Percentiles rank a stretch among this genome's conserved stretches.
Conservation (phyloP, 1,140 invertebrate species). For the Pissodes strobi region DNA sequence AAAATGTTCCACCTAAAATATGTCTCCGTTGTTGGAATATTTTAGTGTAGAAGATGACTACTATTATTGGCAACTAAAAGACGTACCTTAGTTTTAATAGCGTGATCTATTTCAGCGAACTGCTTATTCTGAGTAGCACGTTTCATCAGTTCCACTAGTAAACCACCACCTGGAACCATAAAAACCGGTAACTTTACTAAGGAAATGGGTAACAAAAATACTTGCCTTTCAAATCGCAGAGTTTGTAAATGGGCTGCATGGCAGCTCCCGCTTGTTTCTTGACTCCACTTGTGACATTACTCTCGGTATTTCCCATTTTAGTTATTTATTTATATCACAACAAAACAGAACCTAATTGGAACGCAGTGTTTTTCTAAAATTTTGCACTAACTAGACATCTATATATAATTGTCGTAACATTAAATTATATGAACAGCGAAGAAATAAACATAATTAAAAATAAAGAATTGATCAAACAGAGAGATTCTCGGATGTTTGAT, state of each 20-base stretch:
- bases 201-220: too few relatives aligned
- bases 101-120: slow-evolving; percentile 86
- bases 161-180: slow-evolving; percentile 79
- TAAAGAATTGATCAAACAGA: not conserved
- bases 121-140: slow-evolving; percentile 85
- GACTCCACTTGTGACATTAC: slow-evolving; percentile 88
- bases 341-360: too few relatives aligned
- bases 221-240: slow-evolving; percentile 84
- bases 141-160: slow-evolving; percentile 93
- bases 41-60: too few relatives aligned
- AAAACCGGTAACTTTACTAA: too few relatives aligned
- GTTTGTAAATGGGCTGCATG: slow-evolving; percentile 78
- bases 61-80: too few relatives aligned
- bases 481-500: not conserved
- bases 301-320: slow-evolving; percentile 88
- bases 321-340: too few relatives aligned
- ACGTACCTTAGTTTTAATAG: slow-evolving; percentile 79
- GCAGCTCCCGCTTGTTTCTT: slow-evolving; percentile 89
- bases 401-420: too few relatives aligned
- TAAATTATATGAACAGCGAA: too few relatives aligned
- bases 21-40: too few relatives aligned
- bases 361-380: too few relatives aligned
- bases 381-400: too few relatives aligned
- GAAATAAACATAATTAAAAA: too few relatives aligned
- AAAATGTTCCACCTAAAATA: slow-evolving; percentile 75